These are phyloP conservation scores for Propsilocerus akamusi DNA, from an alignment of 1,140 invertebrate genomes.

Conservation along the genomic window DNA sequence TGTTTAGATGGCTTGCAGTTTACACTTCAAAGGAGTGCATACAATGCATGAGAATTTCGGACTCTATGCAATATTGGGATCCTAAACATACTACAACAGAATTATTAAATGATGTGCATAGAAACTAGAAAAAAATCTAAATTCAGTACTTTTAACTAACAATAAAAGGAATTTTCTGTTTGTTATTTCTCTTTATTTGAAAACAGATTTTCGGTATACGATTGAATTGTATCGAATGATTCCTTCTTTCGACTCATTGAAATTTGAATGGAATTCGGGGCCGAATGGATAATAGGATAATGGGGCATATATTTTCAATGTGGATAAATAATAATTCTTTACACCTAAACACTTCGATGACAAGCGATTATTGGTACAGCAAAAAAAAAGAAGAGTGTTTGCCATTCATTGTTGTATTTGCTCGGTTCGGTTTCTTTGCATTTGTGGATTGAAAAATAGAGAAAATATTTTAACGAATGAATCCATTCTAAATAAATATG, in stretches of 20 bases:
- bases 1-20: neutral
- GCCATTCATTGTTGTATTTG: neutral
- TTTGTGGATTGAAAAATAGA: neutral
- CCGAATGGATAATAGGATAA: neutral
- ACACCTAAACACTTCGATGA: neutral
- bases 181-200: neutral
- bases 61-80: neutral
- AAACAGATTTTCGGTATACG: neutral
- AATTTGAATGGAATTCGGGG: neutral
- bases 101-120: neutral
- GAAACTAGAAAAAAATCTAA: neutral
- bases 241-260: neutral
- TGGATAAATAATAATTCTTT: neutral
- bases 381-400: no score
- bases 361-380: no score
- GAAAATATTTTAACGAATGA: neutral
- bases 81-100: neutral
- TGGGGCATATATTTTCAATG: neutral
- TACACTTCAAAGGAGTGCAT: neutral
- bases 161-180: neutral
- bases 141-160: neutral
- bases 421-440: neutral
- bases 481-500: neutral
- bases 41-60: neutral
- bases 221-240: neutral